phyloP scores from a whole-genome alignment of 2,888 invertebrate species.

The Leucophenga montana region DNA sequence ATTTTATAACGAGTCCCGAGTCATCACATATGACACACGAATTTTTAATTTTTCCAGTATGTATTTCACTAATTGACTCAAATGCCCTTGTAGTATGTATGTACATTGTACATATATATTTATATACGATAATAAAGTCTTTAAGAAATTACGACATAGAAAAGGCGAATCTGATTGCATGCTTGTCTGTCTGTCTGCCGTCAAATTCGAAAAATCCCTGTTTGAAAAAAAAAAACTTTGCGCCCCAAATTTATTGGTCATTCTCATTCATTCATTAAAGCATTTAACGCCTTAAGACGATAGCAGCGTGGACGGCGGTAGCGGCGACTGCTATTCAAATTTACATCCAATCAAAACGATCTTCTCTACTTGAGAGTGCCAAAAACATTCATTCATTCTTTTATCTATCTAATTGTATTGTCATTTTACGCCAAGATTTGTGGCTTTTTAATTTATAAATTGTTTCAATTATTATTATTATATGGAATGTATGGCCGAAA shows the following conservation, averaged over 20 bases:
- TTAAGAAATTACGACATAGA: slow-evolving; percentile 13
- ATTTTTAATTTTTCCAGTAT: neutral
- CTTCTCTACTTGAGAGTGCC: slow-evolving; percentile 14
- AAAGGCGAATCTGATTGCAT: neutral
- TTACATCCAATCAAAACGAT: slow-evolving; percentile 5
- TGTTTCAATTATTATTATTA: slow-evolving; percentile 66
- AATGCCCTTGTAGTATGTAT: neutral
- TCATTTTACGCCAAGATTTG: slow-evolving; percentile 64
- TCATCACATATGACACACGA: too few species aligned
- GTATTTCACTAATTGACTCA: neutral
- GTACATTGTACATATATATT: neutral
- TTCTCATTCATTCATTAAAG: slow-evolving; percentile 10
- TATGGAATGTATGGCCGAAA: slow-evolving; percentile 40
- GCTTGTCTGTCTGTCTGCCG: too few species aligned
- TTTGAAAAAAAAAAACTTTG: slow-evolving; percentile 1
- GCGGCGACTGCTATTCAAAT: neutral
- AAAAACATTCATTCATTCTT: slow-evolving; percentile 7
- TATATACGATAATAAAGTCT: slow-evolving; percentile 14
- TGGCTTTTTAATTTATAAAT: slow-evolving; percentile 68
- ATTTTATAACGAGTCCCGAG: too few species aligned
- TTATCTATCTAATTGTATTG: slow-evolving; percentile 53
- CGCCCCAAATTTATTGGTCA: slow-evolving; percentile 9
- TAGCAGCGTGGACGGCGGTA: neutral
- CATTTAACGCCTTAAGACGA: slow-evolving; percentile 11
- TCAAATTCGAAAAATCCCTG: neutral